These are phyloP conservation scores for Chondrilla cf. caribensis DNA, from an alignment of 37 sponge, comb jelly and placozoan genomes.

Conservation along the genomic window DNA sequence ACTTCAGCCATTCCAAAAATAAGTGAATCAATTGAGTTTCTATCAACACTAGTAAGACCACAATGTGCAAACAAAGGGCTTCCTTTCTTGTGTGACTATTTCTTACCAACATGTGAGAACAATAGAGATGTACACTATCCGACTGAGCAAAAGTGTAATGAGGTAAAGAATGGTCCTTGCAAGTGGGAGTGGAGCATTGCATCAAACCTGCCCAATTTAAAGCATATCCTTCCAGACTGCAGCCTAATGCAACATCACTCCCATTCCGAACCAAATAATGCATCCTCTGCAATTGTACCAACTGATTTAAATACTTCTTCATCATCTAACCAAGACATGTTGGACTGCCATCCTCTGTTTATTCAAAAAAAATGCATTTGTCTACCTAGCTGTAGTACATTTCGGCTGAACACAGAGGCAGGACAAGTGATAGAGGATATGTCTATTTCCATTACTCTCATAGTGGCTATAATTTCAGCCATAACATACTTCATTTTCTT, in stretches of 20 bases:
- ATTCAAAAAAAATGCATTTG: neutral
- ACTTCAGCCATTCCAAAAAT: no score
- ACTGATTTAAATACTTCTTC: no score
- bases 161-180: neutral
- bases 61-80: neutral
- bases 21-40: no score
- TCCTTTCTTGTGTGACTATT: neutral
- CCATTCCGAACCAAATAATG: neutral
- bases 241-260: neutral
- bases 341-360: neutral
- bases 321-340: no score
- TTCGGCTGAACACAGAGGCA: neutral
- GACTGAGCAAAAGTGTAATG: neutral
- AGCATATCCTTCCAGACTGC: neutral
- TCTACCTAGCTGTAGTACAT: neutral
- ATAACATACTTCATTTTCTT: neutral
- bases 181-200: neutral
- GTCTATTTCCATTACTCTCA: neutral
- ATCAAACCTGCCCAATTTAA: neutral
- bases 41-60: no score
- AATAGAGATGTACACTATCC: neutral
- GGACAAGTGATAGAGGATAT: slow-evolving; percentile 11
- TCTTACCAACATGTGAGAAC: neutral
- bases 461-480: neutral
- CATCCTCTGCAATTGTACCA: neutral